Evolutionary conservation across 2,888 invertebrate species (phyloP).

Genomic region (Leptopilina myrica): DNA sequence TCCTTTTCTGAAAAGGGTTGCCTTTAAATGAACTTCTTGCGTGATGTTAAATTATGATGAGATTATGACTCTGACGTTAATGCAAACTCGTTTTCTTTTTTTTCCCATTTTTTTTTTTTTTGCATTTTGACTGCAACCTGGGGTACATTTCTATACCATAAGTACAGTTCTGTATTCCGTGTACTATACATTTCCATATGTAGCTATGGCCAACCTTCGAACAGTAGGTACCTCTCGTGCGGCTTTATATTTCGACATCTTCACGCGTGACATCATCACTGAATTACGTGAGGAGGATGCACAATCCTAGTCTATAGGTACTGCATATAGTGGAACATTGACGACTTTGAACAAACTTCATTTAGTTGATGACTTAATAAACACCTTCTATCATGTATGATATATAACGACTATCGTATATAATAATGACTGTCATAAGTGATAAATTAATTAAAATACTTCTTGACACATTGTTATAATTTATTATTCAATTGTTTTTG

Average conservation of each 20-base stretch:
- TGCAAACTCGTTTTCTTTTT: neutral
- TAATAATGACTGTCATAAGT: neutral
- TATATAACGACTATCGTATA: too few species aligned
- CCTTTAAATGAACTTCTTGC: neutral
- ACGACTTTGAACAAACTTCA: constrained; percentile 21
- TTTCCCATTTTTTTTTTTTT: constrained; percentile 44
- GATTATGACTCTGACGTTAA: constrained; percentile 20
- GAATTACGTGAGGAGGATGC: constrained; percentile 74
- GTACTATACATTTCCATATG: constrained; percentile 62
- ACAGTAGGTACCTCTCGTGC: constrained; percentile 59
- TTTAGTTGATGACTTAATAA: constrained; percentile 5
- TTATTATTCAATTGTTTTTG: too few species aligned
- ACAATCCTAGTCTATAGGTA: constrained; percentile 51
- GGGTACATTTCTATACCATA: constrained; percentile 58
- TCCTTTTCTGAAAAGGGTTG: neutral
- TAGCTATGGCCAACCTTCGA: constrained; percentile 54
- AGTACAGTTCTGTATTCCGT: constrained; percentile 50
- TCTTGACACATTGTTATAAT: neutral
- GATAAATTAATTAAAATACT: constrained; percentile 19
- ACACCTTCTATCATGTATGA: neutral
- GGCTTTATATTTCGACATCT: constrained; percentile 74
- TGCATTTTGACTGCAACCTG: constrained; percentile 47
- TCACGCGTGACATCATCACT: constrained; percentile 76
- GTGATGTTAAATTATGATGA: constrained; percentile 25
- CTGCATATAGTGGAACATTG: constrained; percentile 19